These are phyloP conservation scores for Patagioenas fasciata DNA, from an alignment of 2,113 vertebrate genomes.

Conservation along the genomic window DNA sequence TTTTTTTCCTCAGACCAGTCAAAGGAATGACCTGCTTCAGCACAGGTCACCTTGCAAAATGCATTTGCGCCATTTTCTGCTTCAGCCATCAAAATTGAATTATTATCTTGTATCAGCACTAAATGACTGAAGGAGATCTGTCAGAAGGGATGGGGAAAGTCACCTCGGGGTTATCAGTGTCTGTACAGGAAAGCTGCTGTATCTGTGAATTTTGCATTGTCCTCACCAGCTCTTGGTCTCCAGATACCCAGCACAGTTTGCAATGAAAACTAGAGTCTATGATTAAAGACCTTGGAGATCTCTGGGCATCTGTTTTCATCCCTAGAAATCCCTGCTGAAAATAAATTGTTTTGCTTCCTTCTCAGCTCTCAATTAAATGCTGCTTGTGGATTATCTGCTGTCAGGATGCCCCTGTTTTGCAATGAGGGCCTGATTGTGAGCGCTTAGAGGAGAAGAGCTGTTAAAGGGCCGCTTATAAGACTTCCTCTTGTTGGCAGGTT, in stretches of 20 bases:
- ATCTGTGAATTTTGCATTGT: neutral
- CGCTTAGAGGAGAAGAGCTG: neutral
- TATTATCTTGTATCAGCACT: neutral
- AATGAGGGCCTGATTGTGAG: neutral
- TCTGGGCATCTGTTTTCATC: neutral
- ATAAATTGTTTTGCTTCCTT: neutral
- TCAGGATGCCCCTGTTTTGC: neutral
- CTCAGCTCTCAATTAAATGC: neutral
- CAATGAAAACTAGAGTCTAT: neutral
- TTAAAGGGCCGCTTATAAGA: neutral
- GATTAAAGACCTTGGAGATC: neutral
- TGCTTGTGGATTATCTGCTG: neutral
- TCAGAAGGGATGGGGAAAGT: neutral
- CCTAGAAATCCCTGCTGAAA: neutral
- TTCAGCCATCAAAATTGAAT: neutral
- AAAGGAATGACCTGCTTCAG: neutral
- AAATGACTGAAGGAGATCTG: neutral
- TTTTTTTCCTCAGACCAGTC: neutral
- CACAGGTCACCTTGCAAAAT: neutral
- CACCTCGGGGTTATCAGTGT: neutral
- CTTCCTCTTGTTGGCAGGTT: neutral
- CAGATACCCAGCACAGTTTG: fast-evolving
- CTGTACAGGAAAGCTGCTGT: neutral
- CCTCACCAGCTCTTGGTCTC: neutral
- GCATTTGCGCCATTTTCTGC: neutral